Base-by-base conservation (phyloP, 2,888 invertebrate genomes). In the Acanthacorydalis orientalis region DNA sequence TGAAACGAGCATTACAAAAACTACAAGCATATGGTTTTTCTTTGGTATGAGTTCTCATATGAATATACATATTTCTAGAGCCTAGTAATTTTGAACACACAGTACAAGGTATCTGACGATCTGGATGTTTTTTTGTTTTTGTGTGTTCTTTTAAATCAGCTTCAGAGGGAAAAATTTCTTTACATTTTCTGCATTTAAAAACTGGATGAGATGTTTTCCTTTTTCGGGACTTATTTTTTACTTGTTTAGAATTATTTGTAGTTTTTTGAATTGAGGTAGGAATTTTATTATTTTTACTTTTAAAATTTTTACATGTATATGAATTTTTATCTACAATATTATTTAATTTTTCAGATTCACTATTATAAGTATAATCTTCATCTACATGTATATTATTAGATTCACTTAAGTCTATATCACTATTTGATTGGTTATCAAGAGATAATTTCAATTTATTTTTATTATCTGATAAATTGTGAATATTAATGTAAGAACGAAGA, bases 1-100 rank as follows among this genome's bases (percentile, higher is more conserved):
- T 46, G 41, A 50, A 51, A 16, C 23, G 37, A 11, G 23, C 40
- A 7, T 14, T 15, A 33, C 51, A 51, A 32, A 50, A 23, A n/a
- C 48, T 41, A 44, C 51, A 50, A 15, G 23, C 23, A 12, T 44
- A 44, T 15, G 44, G 44, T 11, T 44, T 44, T 14, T 44, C 44
- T 31, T 44, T 44, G 35, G 44, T 44, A 12, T 44, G 44, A 14
- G 44, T 44, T 12, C 44, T 31, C 33, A 44, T 44, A 10, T 44
- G 44, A 6, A n/a, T 23, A n/a, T 32, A 12, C 33, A 44, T 6
- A 14, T 44, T 33, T 6, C 44, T 33, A 15, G 12, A 12, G 7
- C 41, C 31, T 23, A 41, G 8, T 15, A 41, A 16, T 41, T 41
- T 41, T 9, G 23, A 16, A 23, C 41, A 41, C 11, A 41, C 41